Conservation (phyloP, 2,888 invertebrate genomes). For the Spialia ferax region DNA sequence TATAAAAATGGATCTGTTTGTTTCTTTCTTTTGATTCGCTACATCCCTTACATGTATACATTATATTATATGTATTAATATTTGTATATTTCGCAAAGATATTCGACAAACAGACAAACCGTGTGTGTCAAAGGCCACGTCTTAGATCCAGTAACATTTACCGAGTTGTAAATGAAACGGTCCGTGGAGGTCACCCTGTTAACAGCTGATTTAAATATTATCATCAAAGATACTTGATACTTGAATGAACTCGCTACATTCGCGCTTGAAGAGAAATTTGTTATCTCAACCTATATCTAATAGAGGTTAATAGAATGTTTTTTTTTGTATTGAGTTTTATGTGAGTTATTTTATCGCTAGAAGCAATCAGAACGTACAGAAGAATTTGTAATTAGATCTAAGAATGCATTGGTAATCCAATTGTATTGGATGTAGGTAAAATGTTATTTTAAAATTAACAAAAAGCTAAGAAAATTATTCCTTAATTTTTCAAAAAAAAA, state of each 20-base stretch:
- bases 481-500: no score
- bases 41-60: no score
- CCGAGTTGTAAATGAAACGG: constrained; percentile 13
- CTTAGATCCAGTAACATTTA: constrained; percentile 28
- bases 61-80: no score
- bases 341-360: background rate
- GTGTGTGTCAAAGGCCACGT: constrained; percentile 14
- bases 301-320: background rate
- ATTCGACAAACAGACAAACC: background rate
- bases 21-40: no score
- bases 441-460: no score
- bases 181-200: constrained; percentile 19
- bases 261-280: background rate
- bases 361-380: background rate
- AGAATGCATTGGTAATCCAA: no score
- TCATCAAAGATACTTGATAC: constrained; percentile 8
- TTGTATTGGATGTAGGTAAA: no score
- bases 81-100: no score
- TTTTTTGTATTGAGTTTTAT: background rate
- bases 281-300: background rate
- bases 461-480: no score
- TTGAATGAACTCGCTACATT: background rate
- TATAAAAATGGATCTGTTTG: no score
- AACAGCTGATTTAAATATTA: constrained; percentile 15
- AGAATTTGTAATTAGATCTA: background rate